Evolutionary conservation across 2,888 invertebrate species (phyloP).

Genomic region (Lottia scabra): DNA sequence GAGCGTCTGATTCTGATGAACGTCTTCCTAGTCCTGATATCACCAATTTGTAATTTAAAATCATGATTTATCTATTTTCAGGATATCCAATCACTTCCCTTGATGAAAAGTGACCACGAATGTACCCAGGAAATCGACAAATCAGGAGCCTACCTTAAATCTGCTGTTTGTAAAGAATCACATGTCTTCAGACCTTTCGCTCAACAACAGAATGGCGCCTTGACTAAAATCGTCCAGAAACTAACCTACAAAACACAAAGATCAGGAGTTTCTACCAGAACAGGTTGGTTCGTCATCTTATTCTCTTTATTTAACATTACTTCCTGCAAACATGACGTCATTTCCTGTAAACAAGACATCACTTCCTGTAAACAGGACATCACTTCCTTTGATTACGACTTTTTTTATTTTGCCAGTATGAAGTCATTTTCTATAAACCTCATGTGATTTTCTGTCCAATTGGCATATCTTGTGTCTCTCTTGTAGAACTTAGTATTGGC

Average conservation of each 20-base stretch:
- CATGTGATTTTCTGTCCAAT: no score
- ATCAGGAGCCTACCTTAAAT: constrained; percentile 76
- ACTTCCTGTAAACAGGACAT: no score
- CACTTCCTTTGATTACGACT: no score
- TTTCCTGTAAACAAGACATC: constrained; percentile 35
- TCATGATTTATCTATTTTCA: constrained; percentile 21
- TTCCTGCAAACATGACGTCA: no score
- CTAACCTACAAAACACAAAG: constrained; percentile 72
- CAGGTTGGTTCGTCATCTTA: constrained; percentile 72
- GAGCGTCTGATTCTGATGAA: no score
- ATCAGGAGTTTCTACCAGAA: constrained; percentile 77
- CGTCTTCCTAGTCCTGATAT: no score
- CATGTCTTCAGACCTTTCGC: constrained; percentile 84
- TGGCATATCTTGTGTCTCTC: no score
- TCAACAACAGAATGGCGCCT: constrained; percentile 69
- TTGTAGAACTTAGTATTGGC: no score
- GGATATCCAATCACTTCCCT: constrained; percentile 63
- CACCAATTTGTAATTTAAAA: not conserved
- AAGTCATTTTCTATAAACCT: no score
- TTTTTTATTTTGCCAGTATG: no score
- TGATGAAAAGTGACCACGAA: constrained; percentile 73
- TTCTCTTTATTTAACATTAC: not conserved
- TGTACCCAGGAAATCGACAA: constrained; percentile 78
- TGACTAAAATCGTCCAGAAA: constrained; percentile 68
- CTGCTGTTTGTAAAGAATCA: constrained; percentile 77